These are phyloP conservation scores for Sinosuthora webbiana DNA, from an alignment of 2,113 vertebrate genomes.

Conservation along the genomic window DNA sequence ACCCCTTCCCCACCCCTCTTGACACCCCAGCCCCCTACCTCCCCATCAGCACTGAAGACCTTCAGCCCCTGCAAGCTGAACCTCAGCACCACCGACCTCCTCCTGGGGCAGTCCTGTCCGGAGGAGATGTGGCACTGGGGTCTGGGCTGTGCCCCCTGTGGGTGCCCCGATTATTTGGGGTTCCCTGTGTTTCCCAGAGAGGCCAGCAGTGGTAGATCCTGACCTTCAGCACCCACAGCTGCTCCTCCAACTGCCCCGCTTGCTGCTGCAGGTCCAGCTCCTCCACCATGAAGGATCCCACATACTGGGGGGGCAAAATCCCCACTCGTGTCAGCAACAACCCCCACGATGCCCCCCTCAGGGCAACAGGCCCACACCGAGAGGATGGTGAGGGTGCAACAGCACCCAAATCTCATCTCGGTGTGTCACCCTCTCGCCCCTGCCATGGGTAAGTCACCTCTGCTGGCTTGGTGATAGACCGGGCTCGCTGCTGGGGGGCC, in stretches of 20 bases:
- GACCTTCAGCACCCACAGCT: conserved; percentile 84
- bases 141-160: background rate
- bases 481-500: conserved; percentile 8
- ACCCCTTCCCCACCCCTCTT: background rate
- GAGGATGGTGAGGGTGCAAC: background rate
- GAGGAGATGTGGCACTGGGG: background rate
- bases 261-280: conserved; percentile 83
- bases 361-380: background rate
- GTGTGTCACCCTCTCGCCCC: accelerated
- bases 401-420: background rate
- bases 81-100: conserved; percentile 81
- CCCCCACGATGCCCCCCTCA: accelerated
- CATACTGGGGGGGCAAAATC: conserved; percentile 73
- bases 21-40: conserved; percentile 60
- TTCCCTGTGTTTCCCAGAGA: accelerated
- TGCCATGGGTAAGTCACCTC: conserved; percentile 47
- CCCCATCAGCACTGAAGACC: conserved; percentile 87
- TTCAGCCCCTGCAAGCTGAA: conserved; percentile 91
- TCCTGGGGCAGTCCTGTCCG: conserved; percentile 76
- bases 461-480: conserved; percentile 58
- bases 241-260: conserved; percentile 76
- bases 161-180: background rate
- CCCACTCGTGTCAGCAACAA: background rate
- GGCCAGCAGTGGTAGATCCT: background rate
- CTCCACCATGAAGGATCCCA: conserved; percentile 89